phyloP scores from a whole-genome alignment of 2,113 vertebrate genomes.

The Heterotilapia buettikoferi region DNA sequence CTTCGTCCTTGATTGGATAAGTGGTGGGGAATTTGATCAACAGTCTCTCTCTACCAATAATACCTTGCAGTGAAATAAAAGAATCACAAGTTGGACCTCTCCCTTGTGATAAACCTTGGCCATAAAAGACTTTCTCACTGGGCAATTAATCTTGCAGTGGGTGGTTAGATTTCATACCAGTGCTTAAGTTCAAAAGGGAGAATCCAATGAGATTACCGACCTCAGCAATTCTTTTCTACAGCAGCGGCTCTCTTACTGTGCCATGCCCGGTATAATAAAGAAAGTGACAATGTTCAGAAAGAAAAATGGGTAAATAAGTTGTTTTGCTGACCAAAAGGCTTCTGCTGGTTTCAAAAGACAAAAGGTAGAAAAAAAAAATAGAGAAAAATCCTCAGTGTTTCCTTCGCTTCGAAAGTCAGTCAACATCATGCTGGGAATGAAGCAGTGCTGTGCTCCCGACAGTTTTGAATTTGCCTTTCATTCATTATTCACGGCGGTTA shows the following conservation, averaged over 20 bases:
- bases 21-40: conserved; percentile 56
- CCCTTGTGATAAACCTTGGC: conserved; percentile 31
- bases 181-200: conserved; percentile 42
- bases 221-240: conserved; percentile 37
- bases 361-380: not conserved
- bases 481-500: conserved; percentile 54
- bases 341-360: not conserved
- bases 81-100: conserved; percentile 31
- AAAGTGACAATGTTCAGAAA: conserved; percentile 21
- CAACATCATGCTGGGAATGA: conserved; percentile 19
- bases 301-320: conserved; percentile 17
- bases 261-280: conserved; percentile 7
- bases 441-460: not conserved
- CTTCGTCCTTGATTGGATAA: conserved; percentile 55
- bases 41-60: conserved; percentile 56
- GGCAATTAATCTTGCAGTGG: conserved; percentile 60
- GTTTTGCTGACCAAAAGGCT: conserved; percentile 48
- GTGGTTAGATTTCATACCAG: conserved; percentile 51
- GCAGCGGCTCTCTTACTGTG: not conserved
- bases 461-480: conserved; percentile 40
- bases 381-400: not conserved
- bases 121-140: conserved; percentile 47
- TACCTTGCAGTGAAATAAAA: conserved; percentile 45
- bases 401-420: conserved; percentile 1
- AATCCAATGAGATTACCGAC: conserved; percentile 18